phyloP scores from a whole-genome alignment of 1,140 invertebrate species.

The Ceratoteleas bidentatus region DNA sequence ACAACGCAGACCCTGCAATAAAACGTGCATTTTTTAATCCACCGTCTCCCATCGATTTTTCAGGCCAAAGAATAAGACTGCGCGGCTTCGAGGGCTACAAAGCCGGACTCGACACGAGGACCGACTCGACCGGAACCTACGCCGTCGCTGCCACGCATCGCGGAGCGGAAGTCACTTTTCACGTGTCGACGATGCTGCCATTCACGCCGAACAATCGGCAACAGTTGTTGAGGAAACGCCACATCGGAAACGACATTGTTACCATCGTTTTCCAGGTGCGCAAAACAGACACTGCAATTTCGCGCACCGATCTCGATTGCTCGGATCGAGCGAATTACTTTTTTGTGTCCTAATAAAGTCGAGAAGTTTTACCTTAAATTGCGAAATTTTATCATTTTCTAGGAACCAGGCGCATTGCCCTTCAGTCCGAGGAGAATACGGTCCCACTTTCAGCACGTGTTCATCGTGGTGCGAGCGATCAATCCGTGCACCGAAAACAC shows the following conservation, averaged over 20 bases:
- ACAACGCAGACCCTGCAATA: too few species aligned
- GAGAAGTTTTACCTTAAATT: too few species aligned
- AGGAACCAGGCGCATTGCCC: slow-evolving; percentile 94
- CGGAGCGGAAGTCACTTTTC: slow-evolving; percentile 95
- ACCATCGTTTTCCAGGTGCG: slow-evolving; percentile 94
- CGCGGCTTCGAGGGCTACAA: slow-evolving; percentile 96
- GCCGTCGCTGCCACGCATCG: slow-evolving; percentile 93
- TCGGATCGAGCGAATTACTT: too few species aligned
- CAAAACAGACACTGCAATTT: not conserved
- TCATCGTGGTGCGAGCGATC: slow-evolving; percentile 93
- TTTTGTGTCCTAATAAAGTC: too few species aligned
- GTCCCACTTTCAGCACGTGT: slow-evolving; percentile 99
- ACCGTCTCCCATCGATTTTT: slow-evolving; percentile 4
- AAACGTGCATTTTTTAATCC: not conserved
- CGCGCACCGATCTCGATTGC: too few species aligned
- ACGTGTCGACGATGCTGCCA: slow-evolving; percentile 95
- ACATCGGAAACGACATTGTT: slow-evolving; percentile 98
- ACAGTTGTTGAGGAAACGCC: slow-evolving; percentile 93
- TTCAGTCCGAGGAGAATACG: slow-evolving; percentile 96
- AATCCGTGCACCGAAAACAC: slow-evolving; percentile 96
- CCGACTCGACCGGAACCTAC: slow-evolving; percentile 93
- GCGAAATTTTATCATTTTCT: not conserved
- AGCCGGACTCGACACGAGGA: slow-evolving; percentile 94
- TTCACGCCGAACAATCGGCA: slow-evolving; percentile 96
- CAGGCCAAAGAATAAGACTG: slow-evolving; percentile 89